A percentile compares a stretch with the other conserved stretches of the same genome.
Evolutionary conservation across 2,888 invertebrate species (phyloP).

Genomic region (Heteropelma amictum): DNA sequence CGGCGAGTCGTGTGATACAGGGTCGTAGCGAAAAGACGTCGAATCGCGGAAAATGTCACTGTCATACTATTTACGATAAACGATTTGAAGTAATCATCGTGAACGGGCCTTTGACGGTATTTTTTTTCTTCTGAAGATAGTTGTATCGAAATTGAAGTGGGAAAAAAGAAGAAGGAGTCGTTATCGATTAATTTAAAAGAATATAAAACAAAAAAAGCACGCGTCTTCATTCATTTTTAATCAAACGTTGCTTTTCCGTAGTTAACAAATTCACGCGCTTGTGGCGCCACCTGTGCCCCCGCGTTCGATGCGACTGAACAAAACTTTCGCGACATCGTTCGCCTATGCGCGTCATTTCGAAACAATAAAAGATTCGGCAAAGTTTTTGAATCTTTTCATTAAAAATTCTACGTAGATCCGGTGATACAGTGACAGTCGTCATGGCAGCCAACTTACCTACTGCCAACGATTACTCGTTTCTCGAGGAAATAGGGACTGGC

Average conservation of each 20-base stretch:
- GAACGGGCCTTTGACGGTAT: background rate
- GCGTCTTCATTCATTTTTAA: background rate
- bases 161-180: background rate
- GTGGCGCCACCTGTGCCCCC: background rate
- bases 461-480: constrained; percentile 84
- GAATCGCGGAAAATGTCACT: constrained; percentile 39
- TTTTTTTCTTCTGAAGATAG: background rate
- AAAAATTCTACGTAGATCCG: background rate
- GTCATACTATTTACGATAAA: constrained; percentile 5
- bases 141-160: background rate
- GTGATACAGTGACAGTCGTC: constrained; percentile 76
- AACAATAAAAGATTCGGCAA: background rate
- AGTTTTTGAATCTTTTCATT: background rate
- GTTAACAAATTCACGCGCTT: background rate
- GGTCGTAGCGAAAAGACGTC: constrained; percentile 10
- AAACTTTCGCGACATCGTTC: background rate
- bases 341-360: background rate
- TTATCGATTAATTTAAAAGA: no score
- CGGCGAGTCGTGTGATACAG: constrained; percentile 13
- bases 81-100: constrained; percentile 38
- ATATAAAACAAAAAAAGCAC: no score
- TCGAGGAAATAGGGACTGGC: constrained; percentile 88
- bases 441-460: constrained; percentile 76
- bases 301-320: background rate
- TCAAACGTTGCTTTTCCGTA: no score